Percentiles rank a stretch among this genome's conserved stretches.
Evolutionary conservation across 2,113 vertebrate species (phyloP).

Genomic region (Eolophus roseicapilla): DNA sequence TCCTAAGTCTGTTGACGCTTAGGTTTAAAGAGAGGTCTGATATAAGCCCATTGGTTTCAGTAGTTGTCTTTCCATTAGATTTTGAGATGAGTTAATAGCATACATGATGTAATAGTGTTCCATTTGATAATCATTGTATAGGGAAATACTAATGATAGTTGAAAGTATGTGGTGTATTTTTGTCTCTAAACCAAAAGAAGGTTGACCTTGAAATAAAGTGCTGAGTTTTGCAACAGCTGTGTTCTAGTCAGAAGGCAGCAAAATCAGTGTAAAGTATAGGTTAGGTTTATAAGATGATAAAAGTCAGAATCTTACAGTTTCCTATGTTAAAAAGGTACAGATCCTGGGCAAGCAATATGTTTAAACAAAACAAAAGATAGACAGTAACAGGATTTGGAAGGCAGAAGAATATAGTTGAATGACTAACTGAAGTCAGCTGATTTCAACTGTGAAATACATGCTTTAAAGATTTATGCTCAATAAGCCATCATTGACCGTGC

Average conservation of each 20-base stretch:
- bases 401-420: background rate
- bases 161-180: background rate
- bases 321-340: background rate
- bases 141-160: background rate
- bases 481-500: constrained; percentile 60
- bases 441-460: background rate
- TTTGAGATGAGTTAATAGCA: background rate
- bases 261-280: background rate
- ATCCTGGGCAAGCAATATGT: background rate
- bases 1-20: background rate
- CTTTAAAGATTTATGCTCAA: background rate
- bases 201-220: background rate
- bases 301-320: background rate
- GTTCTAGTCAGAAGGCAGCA: background rate
- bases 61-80: background rate
- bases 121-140: background rate
- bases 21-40: background rate
- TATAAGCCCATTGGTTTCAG: background rate
- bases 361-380: background rate
- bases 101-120: background rate
- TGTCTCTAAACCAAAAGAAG: background rate
- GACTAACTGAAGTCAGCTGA: background rate
- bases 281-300: background rate
- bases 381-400: background rate
- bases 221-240: background rate